Evolutionary conservation across 2,113 vertebrate genomes (phyloP).

Genomic region (Capreolus pygargus): DNA sequence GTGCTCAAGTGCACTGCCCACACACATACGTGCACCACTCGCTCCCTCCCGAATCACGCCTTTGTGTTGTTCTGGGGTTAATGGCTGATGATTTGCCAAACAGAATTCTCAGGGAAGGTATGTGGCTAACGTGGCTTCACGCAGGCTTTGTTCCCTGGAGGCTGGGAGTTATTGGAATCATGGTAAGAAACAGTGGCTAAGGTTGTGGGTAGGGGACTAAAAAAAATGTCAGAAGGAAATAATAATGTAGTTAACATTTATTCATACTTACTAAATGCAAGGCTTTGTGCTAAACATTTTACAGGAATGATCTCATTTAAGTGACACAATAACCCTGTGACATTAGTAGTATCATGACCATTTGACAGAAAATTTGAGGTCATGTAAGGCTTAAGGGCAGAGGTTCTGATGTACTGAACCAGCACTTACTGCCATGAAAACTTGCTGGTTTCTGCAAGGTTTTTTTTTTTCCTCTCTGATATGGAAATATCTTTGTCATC

Average conservation of each 20-base stretch:
- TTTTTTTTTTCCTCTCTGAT: background rate
- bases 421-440: background rate
- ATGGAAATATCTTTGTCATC: constrained; percentile 3
- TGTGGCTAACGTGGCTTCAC: background rate
- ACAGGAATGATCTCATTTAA: background rate
- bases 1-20: background rate
- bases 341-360: background rate
- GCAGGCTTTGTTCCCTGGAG: background rate
- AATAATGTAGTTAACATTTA: background rate
- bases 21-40: background rate
- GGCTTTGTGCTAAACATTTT: background rate
- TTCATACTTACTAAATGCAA: background rate
- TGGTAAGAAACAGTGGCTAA: background rate
- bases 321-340: background rate
- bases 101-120: background rate
- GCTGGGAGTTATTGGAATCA: background rate
- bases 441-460: background rate
- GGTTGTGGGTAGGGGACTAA: background rate
- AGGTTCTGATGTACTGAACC: background rate
- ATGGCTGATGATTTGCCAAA: background rate
- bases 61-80: background rate
- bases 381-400: background rate
- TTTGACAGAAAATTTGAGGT: background rate
- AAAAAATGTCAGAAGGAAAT: background rate
- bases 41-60: background rate